Evolutionary conservation across 2,888 invertebrate species (phyloP), one percentile per base, ranked within the genome.

Genomic region (Patella depressa): DNA sequence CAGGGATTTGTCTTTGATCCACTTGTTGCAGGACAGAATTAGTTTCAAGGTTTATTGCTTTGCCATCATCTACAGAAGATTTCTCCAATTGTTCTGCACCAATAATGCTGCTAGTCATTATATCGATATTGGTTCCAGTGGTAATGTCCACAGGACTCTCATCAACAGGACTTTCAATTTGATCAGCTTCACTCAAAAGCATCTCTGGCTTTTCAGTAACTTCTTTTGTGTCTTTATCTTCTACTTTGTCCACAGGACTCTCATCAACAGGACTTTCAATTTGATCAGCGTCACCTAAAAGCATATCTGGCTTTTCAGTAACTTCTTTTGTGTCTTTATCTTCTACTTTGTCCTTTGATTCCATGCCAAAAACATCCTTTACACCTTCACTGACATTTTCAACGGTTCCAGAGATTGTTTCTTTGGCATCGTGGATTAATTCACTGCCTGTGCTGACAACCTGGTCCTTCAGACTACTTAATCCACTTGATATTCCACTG

Each of bases 261-360:
- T 65, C 65, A 65, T 19, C 24, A 65, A 65, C 65, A 65, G 65
- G 65, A 65, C 65, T 65, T 24, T 65, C 65, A 24, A 65, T 65
- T 24, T 24, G 19, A 65, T 65, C 65, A 24, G 19, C 24, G 2
- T 65, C 65, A 65, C 5, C 24, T 4, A 65, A 65, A 65, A 65
- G 19, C 65, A 65, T 65, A 0, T 11, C 24, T 12, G 65, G 24
- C 14, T 65, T 24, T 24, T 65, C 11, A 14, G 12, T 15, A 9
- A 45, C 45, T 45, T 45, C 45, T 45, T 45, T 7, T 45, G 45
- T 45, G 45, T 45, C 45, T 45, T 45, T 45, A 45, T 45, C 45
- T 45, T 45, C 45, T 45, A 45, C 7, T 45, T 45, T 45, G 45
- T 9, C 45, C 9, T 45, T 45, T 65, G 19, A 12, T 19, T 65